A percentile compares a stretch with the other conserved stretches of the same genome.
Conservation (phyloP, 35 echinoderm and acorn worm species). For the Holothuria glaberrima region DNA sequence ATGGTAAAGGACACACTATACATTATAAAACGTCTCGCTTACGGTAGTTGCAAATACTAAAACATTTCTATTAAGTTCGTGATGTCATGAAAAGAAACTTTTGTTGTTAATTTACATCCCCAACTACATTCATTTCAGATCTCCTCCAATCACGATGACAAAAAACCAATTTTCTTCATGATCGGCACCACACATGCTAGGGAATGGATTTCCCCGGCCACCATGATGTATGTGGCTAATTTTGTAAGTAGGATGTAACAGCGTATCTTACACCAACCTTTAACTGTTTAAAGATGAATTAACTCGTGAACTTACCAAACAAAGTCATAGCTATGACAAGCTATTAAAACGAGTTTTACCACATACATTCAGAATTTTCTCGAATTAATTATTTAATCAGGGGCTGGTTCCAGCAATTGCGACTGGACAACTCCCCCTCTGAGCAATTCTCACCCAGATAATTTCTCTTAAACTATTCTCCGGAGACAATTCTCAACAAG, state of each 20-base stretch:
- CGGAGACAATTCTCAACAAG: no score
- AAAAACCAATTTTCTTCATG: conserved; percentile 76
- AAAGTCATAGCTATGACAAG: no score
- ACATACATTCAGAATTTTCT: no score
- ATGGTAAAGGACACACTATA: no score
- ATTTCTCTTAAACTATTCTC: no score
- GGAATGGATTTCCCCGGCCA: conserved; percentile 90
- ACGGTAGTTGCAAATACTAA: neutral
- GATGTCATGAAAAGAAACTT: neutral
- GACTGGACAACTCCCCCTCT: no score
- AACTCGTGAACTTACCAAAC: no score
- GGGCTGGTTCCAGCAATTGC: no score
- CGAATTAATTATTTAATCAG: no score
- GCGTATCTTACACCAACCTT: no score
- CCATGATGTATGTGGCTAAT: conserved; percentile 76
- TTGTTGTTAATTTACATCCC: neutral
- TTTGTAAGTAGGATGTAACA: conserved; percentile 59
- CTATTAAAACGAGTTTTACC: no score
- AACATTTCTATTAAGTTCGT: neutral
- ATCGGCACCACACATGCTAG: conserved; percentile 79
- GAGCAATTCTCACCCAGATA: neutral
- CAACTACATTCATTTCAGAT: neutral
- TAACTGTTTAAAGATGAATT: neutral
- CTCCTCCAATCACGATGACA: neutral
- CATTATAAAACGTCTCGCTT: neutral